Base-by-base conservation (phyloP, 2,888 invertebrate species). In the Chirona hameri region DNA sequence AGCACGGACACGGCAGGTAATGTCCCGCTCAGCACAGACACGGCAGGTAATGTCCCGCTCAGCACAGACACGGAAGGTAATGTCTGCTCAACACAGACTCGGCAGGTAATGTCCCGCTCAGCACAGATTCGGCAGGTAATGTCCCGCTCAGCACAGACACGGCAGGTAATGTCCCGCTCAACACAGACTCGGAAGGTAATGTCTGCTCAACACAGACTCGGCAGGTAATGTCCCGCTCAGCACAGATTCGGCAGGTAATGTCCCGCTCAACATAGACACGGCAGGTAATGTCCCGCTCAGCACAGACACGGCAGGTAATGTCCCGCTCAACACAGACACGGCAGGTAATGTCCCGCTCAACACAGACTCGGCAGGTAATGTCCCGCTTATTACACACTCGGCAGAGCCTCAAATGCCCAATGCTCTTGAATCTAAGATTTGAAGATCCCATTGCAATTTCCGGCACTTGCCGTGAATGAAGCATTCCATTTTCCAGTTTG, bases 1-100 rank as follows among this genome's bases (percentile, higher is more conserved):
- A 90, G 92, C 86, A 91, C 93, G 86, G 97, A 97, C 88, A 94
- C 95, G 31, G 93, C 94, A 85, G 91, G 91, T 76, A 24, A 76
- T 10, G 12, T 29, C 55, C 18, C 39, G 39, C 24, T 21, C 18
- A 57, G 5, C 24, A 55, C 14, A 55, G 18, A 55, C 55, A 7
- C 15, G 18, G 18, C 55, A 55, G 18, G 18, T 55, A 18, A 18
- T 55, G 55, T 55, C 15, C 55, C 14, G 14, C 15, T 55, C 18
- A 18, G 10, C 55, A 55, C 14, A 55, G 57, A 24, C 18, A 24
- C 2, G 24, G 7, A 4, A 57, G 24, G 39, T 39, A 39, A 39
- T 39, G 39, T 39, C 39, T 7, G 39, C 39, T 39, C 39, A 39
- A 39, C 39, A 39, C 39, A 39, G 39, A 39, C 39, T 39, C 39